Percentiles rank a stretch among this genome's conserved stretches.
Conservation (phyloP, 2,888 invertebrate genomes). For the Eurytoma californica region DNA sequence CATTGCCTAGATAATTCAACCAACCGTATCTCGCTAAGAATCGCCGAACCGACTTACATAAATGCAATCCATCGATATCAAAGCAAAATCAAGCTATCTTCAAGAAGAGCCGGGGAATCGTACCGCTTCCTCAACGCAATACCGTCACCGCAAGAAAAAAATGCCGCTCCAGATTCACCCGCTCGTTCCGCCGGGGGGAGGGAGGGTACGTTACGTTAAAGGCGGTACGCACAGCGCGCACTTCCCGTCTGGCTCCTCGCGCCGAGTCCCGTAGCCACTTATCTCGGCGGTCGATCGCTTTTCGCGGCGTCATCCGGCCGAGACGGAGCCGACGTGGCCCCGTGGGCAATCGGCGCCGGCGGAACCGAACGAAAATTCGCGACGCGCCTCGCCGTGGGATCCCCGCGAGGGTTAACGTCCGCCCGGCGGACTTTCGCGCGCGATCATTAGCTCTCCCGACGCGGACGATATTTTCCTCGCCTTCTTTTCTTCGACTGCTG, state of each 20-base stretch:
- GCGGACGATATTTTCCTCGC: not conserved
- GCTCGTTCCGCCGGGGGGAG: not conserved
- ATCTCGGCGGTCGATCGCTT: not conserved
- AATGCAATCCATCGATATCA: too few species aligned
- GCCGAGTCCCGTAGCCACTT: slow-evolving; percentile 24
- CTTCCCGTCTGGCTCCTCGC: not conserved
- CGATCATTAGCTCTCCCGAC: not conserved
- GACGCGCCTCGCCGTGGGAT: not conserved
- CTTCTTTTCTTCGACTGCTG: not conserved
- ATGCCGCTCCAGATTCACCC: not conserved
- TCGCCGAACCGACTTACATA: too few species aligned
- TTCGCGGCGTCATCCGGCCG: not conserved
- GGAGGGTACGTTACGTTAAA: not conserved
- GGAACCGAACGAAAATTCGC: slow-evolving; percentile 25
- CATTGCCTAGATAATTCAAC: too few species aligned
- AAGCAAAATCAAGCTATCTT: too few species aligned
- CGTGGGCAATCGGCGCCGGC: not conserved
- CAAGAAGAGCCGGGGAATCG: too few species aligned
- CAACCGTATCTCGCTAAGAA: too few species aligned
- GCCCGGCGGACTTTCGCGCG: slow-evolving; percentile 26
- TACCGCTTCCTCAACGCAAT: too few species aligned
- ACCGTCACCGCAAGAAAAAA: not conserved
- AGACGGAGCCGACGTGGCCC: not conserved
- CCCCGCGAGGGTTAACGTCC: not conserved
- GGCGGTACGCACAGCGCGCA: not conserved